Percentiles rank a stretch among this genome's conserved stretches.
phyloP scores from a whole-genome alignment of 2,888 invertebrate species.

The Aleiodes alternator region DNA sequence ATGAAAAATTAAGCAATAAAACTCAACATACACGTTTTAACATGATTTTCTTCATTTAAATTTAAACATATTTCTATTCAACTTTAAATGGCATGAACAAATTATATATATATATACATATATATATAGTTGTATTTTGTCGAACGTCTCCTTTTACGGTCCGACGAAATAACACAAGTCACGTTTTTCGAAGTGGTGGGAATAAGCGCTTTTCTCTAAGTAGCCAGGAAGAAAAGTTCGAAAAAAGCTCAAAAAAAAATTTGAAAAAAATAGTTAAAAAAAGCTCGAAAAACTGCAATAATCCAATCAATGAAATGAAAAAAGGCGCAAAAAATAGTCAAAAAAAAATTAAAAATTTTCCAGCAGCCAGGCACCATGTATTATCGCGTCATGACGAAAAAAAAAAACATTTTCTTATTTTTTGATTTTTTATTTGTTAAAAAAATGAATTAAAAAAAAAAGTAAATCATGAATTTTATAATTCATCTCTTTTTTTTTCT shows the following conservation, averaged over 20 bases:
- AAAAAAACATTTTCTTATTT: neutral
- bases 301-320: neutral
- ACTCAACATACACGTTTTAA: neutral
- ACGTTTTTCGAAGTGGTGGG: constrained; percentile 44
- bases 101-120: neutral
- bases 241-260: constrained; percentile 15
- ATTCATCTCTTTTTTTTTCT: too few relatives aligned
- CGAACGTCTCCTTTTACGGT: constrained; percentile 59
- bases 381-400: constrained; percentile 25
- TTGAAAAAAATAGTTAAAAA: neutral
- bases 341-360: neutral
- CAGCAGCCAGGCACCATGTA: constrained; percentile 31
- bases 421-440: neutral
- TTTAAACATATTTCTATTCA: neutral
- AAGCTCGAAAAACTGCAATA: neutral
- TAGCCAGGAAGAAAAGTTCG: constrained; percentile 12
- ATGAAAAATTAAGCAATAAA: neutral
- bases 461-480: neutral
- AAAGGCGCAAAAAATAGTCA: neutral
- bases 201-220: constrained; percentile 36
- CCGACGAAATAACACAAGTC: constrained; percentile 50
- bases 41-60: neutral
- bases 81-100: constrained; percentile 22
- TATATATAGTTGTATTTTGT: constrained; percentile 35
- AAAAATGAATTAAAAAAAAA: constrained; percentile 8